These are phyloP conservation scores for Anas platyrhynchos DNA, from an alignment of 2,113 vertebrate genomes.

Conservation along the genomic window DNA sequence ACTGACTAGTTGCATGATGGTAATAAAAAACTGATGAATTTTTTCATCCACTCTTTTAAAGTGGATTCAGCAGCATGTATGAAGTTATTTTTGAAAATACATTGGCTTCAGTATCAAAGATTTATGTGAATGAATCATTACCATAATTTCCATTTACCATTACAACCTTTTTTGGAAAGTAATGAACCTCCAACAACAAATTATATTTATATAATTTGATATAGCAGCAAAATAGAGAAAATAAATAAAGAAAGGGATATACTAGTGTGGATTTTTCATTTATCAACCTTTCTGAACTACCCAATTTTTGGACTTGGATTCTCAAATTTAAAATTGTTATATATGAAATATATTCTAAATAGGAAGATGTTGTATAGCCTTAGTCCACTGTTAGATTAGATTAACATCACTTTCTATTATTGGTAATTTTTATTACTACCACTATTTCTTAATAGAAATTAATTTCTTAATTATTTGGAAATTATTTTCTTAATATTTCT, in stretches of 20 bases:
- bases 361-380: neutral
- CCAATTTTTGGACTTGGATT: fast-evolving
- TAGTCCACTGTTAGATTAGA: neutral
- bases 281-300: neutral
- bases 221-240: neutral
- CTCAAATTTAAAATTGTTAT: neutral
- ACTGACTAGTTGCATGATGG: neutral
- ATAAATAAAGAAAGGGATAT: neutral
- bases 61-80: neutral
- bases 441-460: neutral
- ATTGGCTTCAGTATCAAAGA: neutral
- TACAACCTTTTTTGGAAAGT: neutral
- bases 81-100: neutral
- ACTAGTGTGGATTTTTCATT: neutral
- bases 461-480: too few relatives aligned
- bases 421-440: neutral
- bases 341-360: neutral
- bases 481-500: too few relatives aligned
- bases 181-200: neutral
- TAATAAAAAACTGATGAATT: neutral
- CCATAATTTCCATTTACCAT: too few relatives aligned
- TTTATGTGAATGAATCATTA: neutral
- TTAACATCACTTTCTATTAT: neutral
- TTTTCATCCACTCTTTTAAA: neutral
- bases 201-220: neutral